Conservation (phyloP, 1,140 invertebrate genomes). For the Lepidurus arcticus region DNA sequence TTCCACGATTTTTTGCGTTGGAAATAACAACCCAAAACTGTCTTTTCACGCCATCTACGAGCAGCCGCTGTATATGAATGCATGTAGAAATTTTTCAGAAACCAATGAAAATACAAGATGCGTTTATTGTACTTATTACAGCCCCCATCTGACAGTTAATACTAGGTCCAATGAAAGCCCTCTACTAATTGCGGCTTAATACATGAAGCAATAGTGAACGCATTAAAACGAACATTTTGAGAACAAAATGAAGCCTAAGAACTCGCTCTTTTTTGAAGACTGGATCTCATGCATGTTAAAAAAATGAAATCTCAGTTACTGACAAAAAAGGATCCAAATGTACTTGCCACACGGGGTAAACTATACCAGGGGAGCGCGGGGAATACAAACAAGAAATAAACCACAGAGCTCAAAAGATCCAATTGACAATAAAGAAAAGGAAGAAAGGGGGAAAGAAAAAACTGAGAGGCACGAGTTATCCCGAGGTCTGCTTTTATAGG, state of each 20-base stretch:
- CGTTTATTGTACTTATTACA: conserved; percentile 22
- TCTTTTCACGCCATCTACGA: background rate
- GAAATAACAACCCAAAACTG: background rate
- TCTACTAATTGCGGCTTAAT: conserved; percentile 3
- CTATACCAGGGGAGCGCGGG: conserved; percentile 12
- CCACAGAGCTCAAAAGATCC: background rate
- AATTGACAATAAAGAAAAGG: conserved; percentile 6
- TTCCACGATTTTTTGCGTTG: background rate
- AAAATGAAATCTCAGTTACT: background rate
- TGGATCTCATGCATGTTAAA: background rate
- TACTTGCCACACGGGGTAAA: conserved; percentile 5
- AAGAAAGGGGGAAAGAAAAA: background rate
- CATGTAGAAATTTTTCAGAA: background rate
- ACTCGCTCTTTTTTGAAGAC: background rate
- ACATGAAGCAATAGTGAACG: conserved; percentile 12
- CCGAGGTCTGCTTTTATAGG: background rate
- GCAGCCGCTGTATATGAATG: background rate
- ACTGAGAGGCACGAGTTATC: conserved; percentile 3
- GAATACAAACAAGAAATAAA: background rate
- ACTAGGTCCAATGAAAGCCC: background rate
- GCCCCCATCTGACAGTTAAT: conserved; percentile 18
- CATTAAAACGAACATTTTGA: background rate
- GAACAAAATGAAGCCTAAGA: background rate
- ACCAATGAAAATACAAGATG: conserved; percentile 18
- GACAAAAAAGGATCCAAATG: conserved; percentile 19